These are phyloP conservation scores for Lampris megalopsis DNA, from an alignment of 2,113 vertebrate species.

Conservation along the genomic window DNA sequence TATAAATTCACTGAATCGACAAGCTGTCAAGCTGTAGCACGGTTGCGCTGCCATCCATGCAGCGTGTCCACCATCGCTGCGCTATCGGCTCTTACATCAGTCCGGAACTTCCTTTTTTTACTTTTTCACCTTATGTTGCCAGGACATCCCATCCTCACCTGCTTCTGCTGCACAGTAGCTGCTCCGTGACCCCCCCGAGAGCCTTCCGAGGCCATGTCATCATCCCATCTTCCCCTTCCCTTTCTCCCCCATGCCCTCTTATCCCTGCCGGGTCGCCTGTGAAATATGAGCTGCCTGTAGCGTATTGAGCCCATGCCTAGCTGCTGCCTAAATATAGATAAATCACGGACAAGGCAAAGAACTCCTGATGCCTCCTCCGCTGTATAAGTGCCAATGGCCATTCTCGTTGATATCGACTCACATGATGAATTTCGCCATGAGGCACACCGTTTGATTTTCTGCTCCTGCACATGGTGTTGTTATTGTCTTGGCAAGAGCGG, in stretches of 20 bases:
- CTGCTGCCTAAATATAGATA: conserved; percentile 72
- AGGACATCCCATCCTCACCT: conserved; percentile 29
- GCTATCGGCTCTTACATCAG: conserved; percentile 57
- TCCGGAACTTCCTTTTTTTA: conserved; percentile 30
- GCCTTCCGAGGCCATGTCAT: conserved; percentile 55
- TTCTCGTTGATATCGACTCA: conserved; percentile 58
- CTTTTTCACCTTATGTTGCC: conserved; percentile 51
- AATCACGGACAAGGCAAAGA: conserved; percentile 54
- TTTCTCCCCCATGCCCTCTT: conserved; percentile 25
- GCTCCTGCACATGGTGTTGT: conserved; percentile 9
- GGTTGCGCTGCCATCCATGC: conserved; percentile 37
- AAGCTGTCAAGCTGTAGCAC: conserved; percentile 68
- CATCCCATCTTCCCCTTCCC: conserved; percentile 60
- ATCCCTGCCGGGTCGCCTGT: conserved; percentile 50
- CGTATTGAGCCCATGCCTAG: conserved; percentile 69
- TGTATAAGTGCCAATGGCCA: conserved; percentile 52
- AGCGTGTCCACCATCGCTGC: conserved; percentile 49
- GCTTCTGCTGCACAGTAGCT: conserved; percentile 22
- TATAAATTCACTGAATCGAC: conserved; percentile 80
- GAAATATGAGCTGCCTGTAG: conserved; percentile 75
- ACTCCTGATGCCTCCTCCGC: conserved; percentile 30
- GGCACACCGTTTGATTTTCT: conserved; percentile 47
- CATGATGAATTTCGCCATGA: conserved; percentile 66
- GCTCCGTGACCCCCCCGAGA: conserved; percentile 36
- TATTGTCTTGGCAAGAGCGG: conserved; percentile 28